These are phyloP conservation scores for Gastrophysa polygoni DNA, from an alignment of 2,888 invertebrate species.

Conservation along the genomic window DNA sequence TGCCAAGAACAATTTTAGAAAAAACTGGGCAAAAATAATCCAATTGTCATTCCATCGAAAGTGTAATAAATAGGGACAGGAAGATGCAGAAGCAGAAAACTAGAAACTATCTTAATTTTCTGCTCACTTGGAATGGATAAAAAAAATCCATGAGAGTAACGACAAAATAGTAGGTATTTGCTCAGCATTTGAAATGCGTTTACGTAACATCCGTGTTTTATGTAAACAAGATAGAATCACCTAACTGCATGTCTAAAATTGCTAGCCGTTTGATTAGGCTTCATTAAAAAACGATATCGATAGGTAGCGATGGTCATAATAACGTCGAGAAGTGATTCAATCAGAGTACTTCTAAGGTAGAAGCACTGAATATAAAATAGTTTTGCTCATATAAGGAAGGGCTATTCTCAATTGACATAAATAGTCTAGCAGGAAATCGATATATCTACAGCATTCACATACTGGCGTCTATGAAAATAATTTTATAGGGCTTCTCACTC, in stretches of 20 bases:
- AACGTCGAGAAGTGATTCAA: not conserved
- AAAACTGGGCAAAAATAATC: no score
- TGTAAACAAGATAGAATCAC: not conserved
- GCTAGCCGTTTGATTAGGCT: not conserved
- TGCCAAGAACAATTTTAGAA: no score
- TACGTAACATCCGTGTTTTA: not conserved
- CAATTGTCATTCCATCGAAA: no score
- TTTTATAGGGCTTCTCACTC: no score
- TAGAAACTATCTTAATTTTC: no score
- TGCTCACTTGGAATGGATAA: no score
- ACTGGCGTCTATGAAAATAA: no score
- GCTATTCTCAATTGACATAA: not conserved
- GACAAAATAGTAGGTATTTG: not conserved
- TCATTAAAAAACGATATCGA: no score
- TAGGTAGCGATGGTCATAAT: not conserved
- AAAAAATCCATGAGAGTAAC: no score
- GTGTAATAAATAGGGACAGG: no score
- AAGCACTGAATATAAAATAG: not conserved
- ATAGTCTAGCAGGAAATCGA: not conserved
- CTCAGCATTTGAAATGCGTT: not conserved
- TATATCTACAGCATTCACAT: no score
- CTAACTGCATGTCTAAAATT: not conserved
- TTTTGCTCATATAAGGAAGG: not conserved
- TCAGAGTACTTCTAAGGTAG: not conserved
- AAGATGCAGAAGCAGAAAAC: no score